Evolutionary conservation across 1,140 invertebrate genomes (phyloP), one percentile per base, ranked within the genome.

Genomic region (Acromyrmex heyeri): DNA sequence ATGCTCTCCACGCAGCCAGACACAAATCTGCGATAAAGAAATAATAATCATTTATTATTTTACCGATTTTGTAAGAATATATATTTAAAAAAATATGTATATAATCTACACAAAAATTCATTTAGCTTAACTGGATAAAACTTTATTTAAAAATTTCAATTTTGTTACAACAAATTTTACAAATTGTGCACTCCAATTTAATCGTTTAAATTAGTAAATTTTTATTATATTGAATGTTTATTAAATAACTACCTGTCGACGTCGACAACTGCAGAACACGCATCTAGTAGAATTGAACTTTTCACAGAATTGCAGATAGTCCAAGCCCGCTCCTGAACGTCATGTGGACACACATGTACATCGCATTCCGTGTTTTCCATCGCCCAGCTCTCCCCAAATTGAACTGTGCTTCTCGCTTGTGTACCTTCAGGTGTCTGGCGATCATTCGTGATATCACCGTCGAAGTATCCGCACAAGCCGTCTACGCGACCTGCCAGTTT

Each of bases 401-500:
- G 96, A 55, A 96, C 95, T 0, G 96, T 97, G 14, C 96, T 96
- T n/a, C 94, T 91, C 3, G 97, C 96, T 14, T 96, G 88, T 27
- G 89, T 93, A 1, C 97, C 97, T 92, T 97, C 96, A 0, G 97
- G 97, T 85, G 96, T 96, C 14, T 96, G 95, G 67, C 96, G 97
- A 91, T 98, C 98, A 92, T 98, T 97, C 30, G 90, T 87, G 0
- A 93, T 78, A 44, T 96, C 94, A 0, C 96, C 96, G 93, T 98
- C 97, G 91, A 97, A 98, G 78, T 96, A 97, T 4, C 98, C 98
- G 91, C 98, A 98, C 1, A 98, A 91, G 1, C 98, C 98, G 91
- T 98, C 97, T 0, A 98, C 96, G 69, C 96, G 94, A 3, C 95
- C 94, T 48, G 94, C 90, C 53, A 97, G 95, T 87, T 96, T 96